Base-by-base conservation (phyloP, 2,113 vertebrate genomes). In the Nothocercus julius region DNA sequence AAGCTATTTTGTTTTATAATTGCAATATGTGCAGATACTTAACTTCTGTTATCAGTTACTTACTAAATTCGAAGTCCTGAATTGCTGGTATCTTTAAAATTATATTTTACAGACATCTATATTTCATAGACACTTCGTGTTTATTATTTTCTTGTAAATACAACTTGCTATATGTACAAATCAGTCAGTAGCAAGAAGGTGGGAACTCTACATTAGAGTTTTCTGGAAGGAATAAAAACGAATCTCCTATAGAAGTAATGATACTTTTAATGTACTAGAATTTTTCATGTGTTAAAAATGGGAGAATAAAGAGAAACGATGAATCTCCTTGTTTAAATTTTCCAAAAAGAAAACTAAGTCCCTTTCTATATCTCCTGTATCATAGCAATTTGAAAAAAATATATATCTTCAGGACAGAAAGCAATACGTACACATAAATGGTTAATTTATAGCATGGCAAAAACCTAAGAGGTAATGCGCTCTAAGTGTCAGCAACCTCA, bases 401-500 rank as follows among this genome's bases (percentile, higher is more conserved):
- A 40, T 5, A 49, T 21, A 49, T 1, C 13, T 82, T 61, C 44
- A 15, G 20, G 42, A 47, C 44, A 58, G 72, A 80, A 89, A 73
- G 28, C 15, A 36, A 85, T 92, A n/a, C 66, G 10, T 66, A 74
- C n/a, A 18, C 92, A 28, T 67, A 74, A 74, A 27, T 74, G 7
- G 85, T 87, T 94, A 63, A 76, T 85, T 95, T 85, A 11, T 81
- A 85, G 45, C 27, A 32, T 49, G 40, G 54, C 27, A 88, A 67
- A 91, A 90, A 63, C 24, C 27, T 83, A 83, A 62, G 78, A 93
- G 68, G 59, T 90, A 66, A 66, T 76, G 21, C 77, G 87, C 64
- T 85, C 21, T 92, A 83, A 85, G 90, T 93, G 80, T 80, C 56
- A 81, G 61, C 82, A 96, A 51, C 80, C 76, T 96, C 72, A 28